A percentile compares a stretch with the other conserved stretches of the same genome.
phyloP scores from a whole-genome alignment of 1,140 invertebrate species.

The Zaprionus nigranus region DNA sequence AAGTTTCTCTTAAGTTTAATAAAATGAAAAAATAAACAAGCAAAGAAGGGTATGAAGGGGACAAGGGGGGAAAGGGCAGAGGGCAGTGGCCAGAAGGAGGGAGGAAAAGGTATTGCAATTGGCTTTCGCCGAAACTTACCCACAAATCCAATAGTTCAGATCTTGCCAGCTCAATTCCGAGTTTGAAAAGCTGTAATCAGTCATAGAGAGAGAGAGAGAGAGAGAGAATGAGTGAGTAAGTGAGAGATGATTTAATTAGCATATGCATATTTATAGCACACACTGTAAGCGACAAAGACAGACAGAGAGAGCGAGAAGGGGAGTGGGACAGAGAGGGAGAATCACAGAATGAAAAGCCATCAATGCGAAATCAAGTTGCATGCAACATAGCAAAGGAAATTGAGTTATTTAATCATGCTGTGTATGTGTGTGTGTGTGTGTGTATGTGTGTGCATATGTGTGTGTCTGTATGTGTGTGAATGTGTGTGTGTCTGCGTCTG shows the following conservation, averaged over 20 bases:
- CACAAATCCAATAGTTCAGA: constrained; percentile 24
- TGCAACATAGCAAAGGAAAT: constrained; percentile 43
- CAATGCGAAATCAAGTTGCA: constrained; percentile 62
- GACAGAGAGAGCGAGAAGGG: constrained; percentile 8
- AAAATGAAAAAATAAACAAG: constrained; percentile 43
- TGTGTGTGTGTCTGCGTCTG: not conserved
- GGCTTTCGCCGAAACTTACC: constrained; percentile 20
- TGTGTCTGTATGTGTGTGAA: too few species aligned
- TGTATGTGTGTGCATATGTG: not conserved
- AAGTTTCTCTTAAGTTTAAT: constrained; percentile 49
- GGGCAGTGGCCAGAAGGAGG: not conserved
- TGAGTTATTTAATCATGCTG: constrained; percentile 39
- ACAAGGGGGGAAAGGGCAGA: not conserved
- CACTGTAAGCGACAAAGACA: constrained; percentile 25
- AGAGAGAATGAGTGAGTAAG: constrained; percentile 17
- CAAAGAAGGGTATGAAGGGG: not conserved
- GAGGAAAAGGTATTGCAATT: not conserved
- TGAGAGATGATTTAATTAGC: constrained; percentile 64
- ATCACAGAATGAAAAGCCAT: constrained; percentile 45
- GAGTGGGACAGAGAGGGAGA: constrained; percentile 13
- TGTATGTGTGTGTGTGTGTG: not conserved
- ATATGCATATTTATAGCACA: constrained; percentile 44
- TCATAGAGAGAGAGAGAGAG: constrained; percentile 14
- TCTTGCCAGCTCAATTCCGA: constrained; percentile 31
- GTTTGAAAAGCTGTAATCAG: constrained; percentile 48